Evolutionary conservation across 2,888 invertebrate species (phyloP).

Genomic region (Uloborus plumipes): DNA sequence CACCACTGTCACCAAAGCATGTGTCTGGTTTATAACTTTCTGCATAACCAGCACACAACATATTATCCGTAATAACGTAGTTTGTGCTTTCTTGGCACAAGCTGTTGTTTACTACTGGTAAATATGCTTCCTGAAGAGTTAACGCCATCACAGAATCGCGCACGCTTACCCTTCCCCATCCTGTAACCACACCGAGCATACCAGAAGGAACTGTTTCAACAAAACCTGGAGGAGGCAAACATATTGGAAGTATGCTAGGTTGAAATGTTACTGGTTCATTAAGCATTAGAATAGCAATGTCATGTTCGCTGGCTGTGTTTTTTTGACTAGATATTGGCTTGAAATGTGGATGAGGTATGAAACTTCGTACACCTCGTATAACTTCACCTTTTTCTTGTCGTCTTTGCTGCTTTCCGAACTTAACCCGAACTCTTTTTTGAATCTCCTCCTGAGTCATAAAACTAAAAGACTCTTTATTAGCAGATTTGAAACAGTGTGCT

Average conservation of each 20-base stretch:
- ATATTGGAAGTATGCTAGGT: constrained; percentile 64
- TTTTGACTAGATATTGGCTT: not conserved
- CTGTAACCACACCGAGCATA: constrained; percentile 64
- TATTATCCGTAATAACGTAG: constrained; percentile 65
- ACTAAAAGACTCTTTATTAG: constrained; percentile 1
- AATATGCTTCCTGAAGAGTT: constrained; percentile 64
- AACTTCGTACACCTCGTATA: constrained; percentile 20
- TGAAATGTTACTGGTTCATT: constrained; percentile 53
- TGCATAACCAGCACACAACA: constrained; percentile 67
- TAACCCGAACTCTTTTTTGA: constrained; percentile 48
- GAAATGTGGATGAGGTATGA: constrained; percentile 58
- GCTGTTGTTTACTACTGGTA: constrained; percentile 64
- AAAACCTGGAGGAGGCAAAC: constrained; percentile 54
- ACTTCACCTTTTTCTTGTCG: constrained; percentile 63
- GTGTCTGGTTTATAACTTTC: constrained; percentile 66
- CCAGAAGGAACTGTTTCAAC: constrained; percentile 29
- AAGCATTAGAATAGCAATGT: constrained; percentile 66
- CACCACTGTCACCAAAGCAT: constrained; percentile 67
- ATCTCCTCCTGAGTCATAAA: constrained; percentile 30
- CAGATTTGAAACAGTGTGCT: constrained; percentile 66
- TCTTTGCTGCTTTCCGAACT: constrained; percentile 65
- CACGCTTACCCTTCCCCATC: constrained; percentile 66
- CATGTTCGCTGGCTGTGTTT: constrained; percentile 64
- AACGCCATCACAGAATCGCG: constrained; percentile 56
- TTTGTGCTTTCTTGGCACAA: constrained; percentile 62